Evolutionary conservation across 2,888 invertebrate species (phyloP), one percentile per base, ranked within the genome.

Genomic region (Amphipyra berbera): DNA sequence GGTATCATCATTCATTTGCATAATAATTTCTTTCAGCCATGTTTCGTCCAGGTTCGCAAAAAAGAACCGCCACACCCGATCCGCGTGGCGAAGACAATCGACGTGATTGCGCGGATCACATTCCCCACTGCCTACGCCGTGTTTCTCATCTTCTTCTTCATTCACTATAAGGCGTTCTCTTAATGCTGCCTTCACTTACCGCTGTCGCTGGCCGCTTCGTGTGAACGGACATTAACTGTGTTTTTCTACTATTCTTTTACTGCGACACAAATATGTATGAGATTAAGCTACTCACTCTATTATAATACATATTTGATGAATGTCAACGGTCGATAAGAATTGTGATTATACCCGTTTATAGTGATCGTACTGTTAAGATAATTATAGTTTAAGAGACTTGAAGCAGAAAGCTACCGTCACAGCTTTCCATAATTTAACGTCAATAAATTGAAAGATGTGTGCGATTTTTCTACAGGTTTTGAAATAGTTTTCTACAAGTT

Each of bases 91-190:
- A 98, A 98, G 95, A 98, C 98, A 67, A 98, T 98, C 91, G 98
- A 98, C 95, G 98, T 98, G 83, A 98, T 98, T 89, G 98, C 98
- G 68, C 96, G 98, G 92, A 98, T 98, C 92, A 98, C 98, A 83
- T 98, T 98, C 95, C 98, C 98, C 82, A 97, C 97, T 83, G 98
- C 98, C 88, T 98, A 98, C 95, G 97, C 98, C 89, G 97, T 98
- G 90, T 98, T 98, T 95, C 97, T 98, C 87, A 97, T 98, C 91
- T 98, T 98, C 96, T 98, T 98, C 96, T 98, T 98, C 96, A 97
- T 98, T 88, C 98, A 98, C 95, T 98, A 98, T 95, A 98, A 98
- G 94, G 97, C 97, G 95, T 97, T 97, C 90, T 96, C 96, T 94
- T 96, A 96, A 95, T 95, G 90, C 90, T 88, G 89, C 88, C 89